phyloP scores from a whole-genome alignment of 2,888 invertebrate species.

The Julus scandinavius region DNA sequence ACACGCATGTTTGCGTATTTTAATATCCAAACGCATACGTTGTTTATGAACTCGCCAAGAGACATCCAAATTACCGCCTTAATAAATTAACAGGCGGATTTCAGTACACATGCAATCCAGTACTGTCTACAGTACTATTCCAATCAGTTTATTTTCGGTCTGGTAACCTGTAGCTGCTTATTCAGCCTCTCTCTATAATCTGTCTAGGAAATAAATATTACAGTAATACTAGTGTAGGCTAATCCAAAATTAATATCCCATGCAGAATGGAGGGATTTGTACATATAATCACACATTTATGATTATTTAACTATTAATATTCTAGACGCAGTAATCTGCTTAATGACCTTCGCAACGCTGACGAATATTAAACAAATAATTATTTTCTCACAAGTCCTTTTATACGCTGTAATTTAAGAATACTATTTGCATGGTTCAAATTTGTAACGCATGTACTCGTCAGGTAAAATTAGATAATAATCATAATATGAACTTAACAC shows the following conservation, averaged over 20 bases:
- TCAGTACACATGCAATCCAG: neutral
- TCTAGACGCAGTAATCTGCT: neutral
- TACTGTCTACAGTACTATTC: neutral
- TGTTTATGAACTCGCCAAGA: neutral
- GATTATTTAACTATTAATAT: neutral
- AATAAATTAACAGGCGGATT: neutral
- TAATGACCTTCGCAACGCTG: neutral
- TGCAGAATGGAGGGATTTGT: neutral
- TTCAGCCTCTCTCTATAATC: neutral
- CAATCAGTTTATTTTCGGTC: slow-evolving; percentile 11
- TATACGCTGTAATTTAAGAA: too few relatives aligned
- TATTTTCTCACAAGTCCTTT: too few relatives aligned
- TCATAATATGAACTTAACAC: too few relatives aligned
- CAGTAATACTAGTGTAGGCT: neutral
- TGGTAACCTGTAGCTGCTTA: neutral
- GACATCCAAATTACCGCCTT: neutral
- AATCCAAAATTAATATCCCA: neutral
- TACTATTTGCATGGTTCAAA: too few relatives aligned
- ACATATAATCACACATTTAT: neutral
- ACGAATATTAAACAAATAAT: too few relatives aligned
- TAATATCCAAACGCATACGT: neutral
- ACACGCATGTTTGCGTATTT: neutral
- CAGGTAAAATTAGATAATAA: too few relatives aligned
- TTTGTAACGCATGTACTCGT: too few relatives aligned
- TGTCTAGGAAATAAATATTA: neutral